Base-by-base conservation (phyloP, 2,113 vertebrate species). In the Lota lota region DNA sequence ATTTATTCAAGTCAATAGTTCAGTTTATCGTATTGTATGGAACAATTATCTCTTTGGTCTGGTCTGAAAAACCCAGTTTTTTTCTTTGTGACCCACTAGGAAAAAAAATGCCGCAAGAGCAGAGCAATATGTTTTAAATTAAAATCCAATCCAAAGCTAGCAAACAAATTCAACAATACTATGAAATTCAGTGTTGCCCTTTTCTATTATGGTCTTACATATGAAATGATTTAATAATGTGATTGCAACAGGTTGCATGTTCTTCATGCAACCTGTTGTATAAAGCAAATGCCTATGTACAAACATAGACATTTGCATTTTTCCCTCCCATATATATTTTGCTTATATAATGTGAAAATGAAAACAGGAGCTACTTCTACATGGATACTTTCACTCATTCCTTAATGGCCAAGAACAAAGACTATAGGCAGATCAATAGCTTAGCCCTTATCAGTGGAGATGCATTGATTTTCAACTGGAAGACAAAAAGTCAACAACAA, bases 321-420 rank as follows among this genome's bases (percentile, higher is more conserved):
- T 11, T 12, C 11, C 40, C 2, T 47, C 0, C 40, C 28, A 33
- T 28, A 28, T 24, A 19, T 57, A 57, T 57, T n/a, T 19, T n/a
- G 56, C 11, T 40, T 10, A 40, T 40, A 40, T 11, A 21, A 5
- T 58, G 57, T 58, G 54, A 67, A 67, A 67, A 74, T 61, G 53
- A 61, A 70, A 56, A 47, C 8, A 47, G 40, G 40, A 12, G 2
- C 83, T 73, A 80, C 78, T 63, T 77, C 68, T 68, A 60, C 77
- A 70, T 62, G 58, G 64, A 76, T 83, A 75, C 79, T 68, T 76
- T 70, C 61, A 66, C 66, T 80, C 85, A 88, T 88, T 86, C 79
- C 82, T 82, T 88, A 86, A 91, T 77, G 85, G 78, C 79, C n/a
- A 58, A 74, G 79, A 83, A 90, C 84, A 90, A 82, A 83, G 80